Percentiles rank a stretch among this genome's conserved stretches.
Evolutionary conservation across 2,888 invertebrate genomes (phyloP).

Genomic region (Metopia argyrocephala): DNA sequence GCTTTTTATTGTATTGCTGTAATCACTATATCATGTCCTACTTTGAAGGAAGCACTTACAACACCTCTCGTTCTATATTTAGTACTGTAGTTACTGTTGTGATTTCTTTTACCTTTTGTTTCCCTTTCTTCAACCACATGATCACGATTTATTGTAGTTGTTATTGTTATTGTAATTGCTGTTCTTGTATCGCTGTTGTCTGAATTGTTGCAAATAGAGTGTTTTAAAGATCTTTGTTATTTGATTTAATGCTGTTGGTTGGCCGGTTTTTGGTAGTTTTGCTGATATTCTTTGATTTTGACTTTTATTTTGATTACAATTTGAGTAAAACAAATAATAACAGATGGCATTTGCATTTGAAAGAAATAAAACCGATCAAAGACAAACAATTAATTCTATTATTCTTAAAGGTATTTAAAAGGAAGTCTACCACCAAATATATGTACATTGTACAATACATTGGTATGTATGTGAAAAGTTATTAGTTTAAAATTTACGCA

Average conservation of each 20-base stretch:
- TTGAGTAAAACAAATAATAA: neutral
- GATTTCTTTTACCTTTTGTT: constrained; percentile 63
- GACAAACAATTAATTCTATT: constrained; percentile 24
- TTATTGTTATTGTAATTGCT: constrained; percentile 54
- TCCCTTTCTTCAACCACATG: constrained; percentile 74
- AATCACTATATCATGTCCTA: too few relatives aligned
- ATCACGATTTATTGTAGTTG: constrained; percentile 74
- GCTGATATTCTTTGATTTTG: constrained; percentile 29
- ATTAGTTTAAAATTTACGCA: too few relatives aligned
- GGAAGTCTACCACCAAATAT: too few relatives aligned
- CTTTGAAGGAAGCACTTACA: too few relatives aligned
- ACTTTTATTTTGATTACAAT: constrained; percentile 24
- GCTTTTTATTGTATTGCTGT: constrained; percentile 41
- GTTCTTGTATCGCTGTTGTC: constrained; percentile 63
- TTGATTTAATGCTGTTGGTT: constrained; percentile 47
- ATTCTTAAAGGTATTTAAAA: neutral
- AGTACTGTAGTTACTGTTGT: constrained; percentile 67
- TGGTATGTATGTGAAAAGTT: too few relatives aligned
- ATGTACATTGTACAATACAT: too few relatives aligned
- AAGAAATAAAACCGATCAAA: constrained; percentile 16
- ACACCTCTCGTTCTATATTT: constrained; percentile 68
- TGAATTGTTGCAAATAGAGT: constrained; percentile 55
- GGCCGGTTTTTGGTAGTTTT: neutral
- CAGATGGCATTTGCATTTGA: constrained; percentile 46
- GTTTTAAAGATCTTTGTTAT: constrained; percentile 55